Evolutionary conservation across 2,888 invertebrate genomes (phyloP).

Genomic region (Boloria euphrosyne): DNA sequence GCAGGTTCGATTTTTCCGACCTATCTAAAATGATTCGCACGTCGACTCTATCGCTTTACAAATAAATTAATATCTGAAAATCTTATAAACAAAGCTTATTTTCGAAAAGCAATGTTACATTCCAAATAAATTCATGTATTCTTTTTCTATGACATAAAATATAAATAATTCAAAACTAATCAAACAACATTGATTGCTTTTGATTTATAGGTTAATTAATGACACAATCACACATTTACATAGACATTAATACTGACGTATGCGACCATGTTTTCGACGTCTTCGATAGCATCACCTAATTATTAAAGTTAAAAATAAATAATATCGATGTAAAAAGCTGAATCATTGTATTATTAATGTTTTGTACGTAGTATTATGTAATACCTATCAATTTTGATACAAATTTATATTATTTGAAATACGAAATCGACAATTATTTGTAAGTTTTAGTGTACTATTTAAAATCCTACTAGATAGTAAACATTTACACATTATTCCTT

Average conservation of each 20-base stretch:
- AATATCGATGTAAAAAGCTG: background rate
- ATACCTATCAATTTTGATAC: no score
- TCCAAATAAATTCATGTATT: conserved; percentile 2
- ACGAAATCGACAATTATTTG: background rate
- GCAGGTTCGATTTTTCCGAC: no score
- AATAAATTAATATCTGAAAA: no score
- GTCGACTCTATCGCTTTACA: no score
- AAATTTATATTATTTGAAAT: background rate
- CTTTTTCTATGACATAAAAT: conserved; percentile 7
- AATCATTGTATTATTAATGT: background rate
- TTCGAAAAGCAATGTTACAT: conserved; percentile 7
- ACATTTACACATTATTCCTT: conserved; percentile 17
- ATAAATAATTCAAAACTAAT: conserved; percentile 33
- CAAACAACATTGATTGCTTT: conserved; percentile 40
- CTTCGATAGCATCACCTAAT: background rate
- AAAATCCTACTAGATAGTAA: no score
- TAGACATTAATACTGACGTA: conserved; percentile 34
- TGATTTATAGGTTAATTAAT: conserved; percentile 39
- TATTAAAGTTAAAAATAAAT: background rate
- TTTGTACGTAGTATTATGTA: background rate
- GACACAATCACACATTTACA: conserved; percentile 37
- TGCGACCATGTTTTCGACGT: conserved; percentile 11
- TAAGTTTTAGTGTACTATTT: no score
- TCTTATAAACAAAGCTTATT: background rate
- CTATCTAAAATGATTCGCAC: no score